Conservation (phyloP, 1,140 invertebrate species). For the Metaphire vulgaris region DNA sequence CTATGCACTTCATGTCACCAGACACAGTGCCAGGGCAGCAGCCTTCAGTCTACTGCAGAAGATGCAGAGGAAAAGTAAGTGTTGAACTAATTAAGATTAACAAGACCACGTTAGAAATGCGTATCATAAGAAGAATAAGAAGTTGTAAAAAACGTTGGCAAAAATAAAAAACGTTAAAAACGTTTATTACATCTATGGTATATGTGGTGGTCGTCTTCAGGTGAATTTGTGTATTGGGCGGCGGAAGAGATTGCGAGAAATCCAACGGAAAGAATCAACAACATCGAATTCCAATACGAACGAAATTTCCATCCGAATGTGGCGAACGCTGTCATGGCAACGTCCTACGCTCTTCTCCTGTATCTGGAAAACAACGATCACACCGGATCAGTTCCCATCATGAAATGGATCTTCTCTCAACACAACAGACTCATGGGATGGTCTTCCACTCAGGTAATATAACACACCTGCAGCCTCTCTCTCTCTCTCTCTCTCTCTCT, state of each 20-base stretch:
- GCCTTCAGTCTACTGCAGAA: conserved; percentile 51
- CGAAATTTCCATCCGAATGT: conserved; percentile 71
- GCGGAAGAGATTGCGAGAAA: conserved; percentile 42
- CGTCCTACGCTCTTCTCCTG: conserved; percentile 82
- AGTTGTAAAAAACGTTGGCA: not conserved
- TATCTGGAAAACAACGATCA: conserved; percentile 54
- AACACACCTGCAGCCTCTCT: not conserved
- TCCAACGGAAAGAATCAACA: conserved; percentile 37
- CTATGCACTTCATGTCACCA: conserved; percentile 72
- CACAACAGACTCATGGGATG: conserved; percentile 47
- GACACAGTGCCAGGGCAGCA: conserved; percentile 69
- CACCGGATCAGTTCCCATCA: conserved; percentile 57
- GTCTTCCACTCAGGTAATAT: conserved; percentile 20
- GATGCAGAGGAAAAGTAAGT: conserved; percentile 8
- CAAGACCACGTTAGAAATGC: not conserved
- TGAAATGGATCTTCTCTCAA: conserved; percentile 87
- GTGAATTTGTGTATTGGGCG: conserved; percentile 40
- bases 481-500: no score
- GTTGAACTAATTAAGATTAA: not conserved
- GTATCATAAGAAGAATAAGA: not conserved
- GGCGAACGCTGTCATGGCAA: conserved; percentile 82
- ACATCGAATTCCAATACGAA: conserved; percentile 80
- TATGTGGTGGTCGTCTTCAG: conserved; percentile 26
- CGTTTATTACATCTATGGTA: not conserved
- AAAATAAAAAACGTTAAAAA: not conserved